Evolutionary conservation across 2,113 vertebrate genomes (phyloP), one percentile per base, ranked within the genome.

Genomic region (Morone chrysops): DNA sequence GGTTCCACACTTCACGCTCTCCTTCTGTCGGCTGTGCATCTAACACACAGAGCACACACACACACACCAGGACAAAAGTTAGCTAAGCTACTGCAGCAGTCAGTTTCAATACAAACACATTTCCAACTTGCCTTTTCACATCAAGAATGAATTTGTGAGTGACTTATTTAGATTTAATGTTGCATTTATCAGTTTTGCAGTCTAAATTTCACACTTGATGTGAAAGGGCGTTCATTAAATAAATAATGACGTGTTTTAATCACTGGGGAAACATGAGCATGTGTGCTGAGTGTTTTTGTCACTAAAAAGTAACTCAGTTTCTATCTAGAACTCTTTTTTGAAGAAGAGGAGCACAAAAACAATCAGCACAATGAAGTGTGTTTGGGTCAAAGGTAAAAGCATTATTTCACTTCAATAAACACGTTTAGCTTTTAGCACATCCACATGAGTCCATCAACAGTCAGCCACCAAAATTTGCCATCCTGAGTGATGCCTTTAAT

Each of bases 11-110:
- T 5, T 98, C 97, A 14, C 96, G 93, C 90, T 99, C 98, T 80
- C 96, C 96, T 51, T 98, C 98, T 8, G 97, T 98, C n/a, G 98
- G 97, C 92, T 98, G 98, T 69, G 98, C 98, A 96, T 99, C 98
- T 99, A 80, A 79, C 68, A 82, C 51, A 86, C 80, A 86, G n/a
- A 85, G 18, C 17, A 20, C 51, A 53, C 51, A 20, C 51, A 53
- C 18, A 54, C 22, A 70, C 2, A 43, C 3, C n/a, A 40, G 38
- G 13, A 72, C 6, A 75, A n/a, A 4, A 20, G 69, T 60, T 1
- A 68, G 22, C 16, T 25, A 25, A 67, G 4, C 16, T 68, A 63
- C 8, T 31, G 51, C 1, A 40, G 36, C 62, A 18, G 2, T 18
- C 5, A 3, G 20, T 25, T 10, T 41, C 13, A 68, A 47, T 9